Conservation (phyloP, 2,888 invertebrate genomes). For the Ganaspis brasiliensis region DNA sequence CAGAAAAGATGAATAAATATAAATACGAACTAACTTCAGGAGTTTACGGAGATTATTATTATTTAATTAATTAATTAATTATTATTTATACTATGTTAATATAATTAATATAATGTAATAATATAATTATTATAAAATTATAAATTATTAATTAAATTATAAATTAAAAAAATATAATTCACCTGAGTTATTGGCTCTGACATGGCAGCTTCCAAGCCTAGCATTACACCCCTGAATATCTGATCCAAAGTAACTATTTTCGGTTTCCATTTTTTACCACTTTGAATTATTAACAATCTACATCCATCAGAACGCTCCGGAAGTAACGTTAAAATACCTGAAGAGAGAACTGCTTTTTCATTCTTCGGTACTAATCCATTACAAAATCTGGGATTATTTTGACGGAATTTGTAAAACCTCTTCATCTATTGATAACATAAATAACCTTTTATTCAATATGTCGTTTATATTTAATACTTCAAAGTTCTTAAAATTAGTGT, state of each 20-base stretch:
- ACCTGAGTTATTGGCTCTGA: constrained; percentile 89
- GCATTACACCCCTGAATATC: constrained; percentile 87
- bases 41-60: too few species aligned
- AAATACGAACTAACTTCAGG: too few species aligned
- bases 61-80: too few species aligned
- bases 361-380: constrained; percentile 84
- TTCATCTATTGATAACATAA: constrained; percentile 83
- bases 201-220: constrained; percentile 88
- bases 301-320: constrained; percentile 86
- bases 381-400: constrained; percentile 85
- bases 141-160: constrained; percentile 2
- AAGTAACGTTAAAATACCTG: constrained; percentile 86
- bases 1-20: too few species aligned
- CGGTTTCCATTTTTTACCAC: constrained; percentile 90
- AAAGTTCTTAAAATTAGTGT: too few species aligned
- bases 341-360: constrained; percentile 85
- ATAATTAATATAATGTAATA: not conserved
- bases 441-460: too few species aligned
- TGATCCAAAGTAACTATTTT: constrained; percentile 85
- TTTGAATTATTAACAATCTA: constrained; percentile 86
- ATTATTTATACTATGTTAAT: too few species aligned
- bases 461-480: too few species aligned
- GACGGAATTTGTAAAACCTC: constrained; percentile 87
- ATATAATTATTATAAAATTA: not conserved
- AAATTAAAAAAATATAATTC: constrained; percentile 6